Evolutionary conservation across 2,113 vertebrate species (phyloP), one percentile per base, ranked within the genome.

Genomic region (Silurus glanis): DNA sequence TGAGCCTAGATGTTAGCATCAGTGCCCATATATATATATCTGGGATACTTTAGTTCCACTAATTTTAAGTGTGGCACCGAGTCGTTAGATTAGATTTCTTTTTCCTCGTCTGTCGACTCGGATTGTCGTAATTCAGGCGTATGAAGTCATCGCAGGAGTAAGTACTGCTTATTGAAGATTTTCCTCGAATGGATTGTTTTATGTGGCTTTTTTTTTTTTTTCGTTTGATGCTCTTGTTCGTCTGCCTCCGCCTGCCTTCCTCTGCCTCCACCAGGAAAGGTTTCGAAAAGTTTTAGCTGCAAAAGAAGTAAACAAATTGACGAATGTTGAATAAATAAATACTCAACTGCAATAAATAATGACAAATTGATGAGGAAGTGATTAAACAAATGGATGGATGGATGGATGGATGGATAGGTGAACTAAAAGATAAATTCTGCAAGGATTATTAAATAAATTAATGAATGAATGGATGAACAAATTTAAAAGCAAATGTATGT

Each of bases 41-140:
- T 14, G 49, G 53, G 8, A 28, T 56, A 3, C 13, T 79, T 25
- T 79, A 79, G 17, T 79, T 79, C 72, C 53, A 28, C 14, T 2
- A 1, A 79, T 28, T 79, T 78, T 56, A 23, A 56, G 7, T 58
- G 14, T 79, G 75, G n/a, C n/a, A 28, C 9, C 5, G 8, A 56
- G 75, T 56, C 2, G n/a, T 56, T 79, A 79, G 53, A 78, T 78
- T 78, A 56, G 75, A 79, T 56, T 79, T 79, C 53, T 10, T 79
- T 56, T 79, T 58, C n/a, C n/a, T 8, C 16, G 9, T 79, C 14
- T 56, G 28, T 16, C 25, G n/a, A 79, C 53, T 25, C 53, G 56
- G 75, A 79, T 79, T 79, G 53, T 56, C 53, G 56, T n/a, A 79
- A 56, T 75, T 79, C 75, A 79, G 0, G 53, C 14, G 7, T 28